Percentiles rank a stretch among this genome's conserved stretches.
phyloP scores from a whole-genome alignment of 2,797 vertebrate species.

The Lerista edwardsae region DNA sequence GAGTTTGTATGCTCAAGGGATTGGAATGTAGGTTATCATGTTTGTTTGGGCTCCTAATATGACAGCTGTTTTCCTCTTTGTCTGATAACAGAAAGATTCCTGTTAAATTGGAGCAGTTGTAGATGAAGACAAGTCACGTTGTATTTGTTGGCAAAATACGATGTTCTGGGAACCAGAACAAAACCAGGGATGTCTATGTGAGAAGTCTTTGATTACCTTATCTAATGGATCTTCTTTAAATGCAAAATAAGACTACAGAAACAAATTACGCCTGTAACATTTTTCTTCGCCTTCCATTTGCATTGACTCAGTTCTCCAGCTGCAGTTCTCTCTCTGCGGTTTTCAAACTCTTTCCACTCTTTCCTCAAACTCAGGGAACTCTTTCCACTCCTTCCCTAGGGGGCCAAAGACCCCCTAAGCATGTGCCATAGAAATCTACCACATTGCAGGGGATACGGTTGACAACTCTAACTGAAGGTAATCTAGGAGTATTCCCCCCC shows the following conservation, averaged over 20 bases:
- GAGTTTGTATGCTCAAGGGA: conserved; percentile 46
- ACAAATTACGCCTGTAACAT: conserved; percentile 11
- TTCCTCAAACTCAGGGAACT: too few species aligned
- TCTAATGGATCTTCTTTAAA: background rate
- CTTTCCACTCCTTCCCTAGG: background rate
- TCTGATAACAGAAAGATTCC: conserved; percentile 64
- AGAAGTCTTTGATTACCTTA: conserved; percentile 44
- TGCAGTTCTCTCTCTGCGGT: background rate
- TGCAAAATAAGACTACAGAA: conserved; percentile 43
- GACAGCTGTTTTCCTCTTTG: conserved; percentile 72
- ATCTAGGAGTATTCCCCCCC: too few species aligned
- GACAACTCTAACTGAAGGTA: too few species aligned
- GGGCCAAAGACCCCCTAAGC: background rate
- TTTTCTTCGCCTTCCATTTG: conserved; percentile 26
- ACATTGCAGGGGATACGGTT: background rate
- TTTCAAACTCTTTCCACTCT: background rate
- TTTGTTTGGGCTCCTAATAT: conserved; percentile 57
- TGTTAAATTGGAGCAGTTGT: conserved; percentile 57
- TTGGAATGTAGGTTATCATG: conserved; percentile 56
- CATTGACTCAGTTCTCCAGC: conserved; percentile 10
- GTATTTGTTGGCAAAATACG: conserved; percentile 48
- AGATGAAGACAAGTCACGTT: conserved; percentile 51
- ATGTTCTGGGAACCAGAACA: conserved; percentile 26
- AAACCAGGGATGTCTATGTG: conserved; percentile 35
- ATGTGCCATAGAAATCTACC: background rate